Evolutionary conservation across 2,113 vertebrate species (phyloP).

Genomic region (Euleptes europaea): DNA sequence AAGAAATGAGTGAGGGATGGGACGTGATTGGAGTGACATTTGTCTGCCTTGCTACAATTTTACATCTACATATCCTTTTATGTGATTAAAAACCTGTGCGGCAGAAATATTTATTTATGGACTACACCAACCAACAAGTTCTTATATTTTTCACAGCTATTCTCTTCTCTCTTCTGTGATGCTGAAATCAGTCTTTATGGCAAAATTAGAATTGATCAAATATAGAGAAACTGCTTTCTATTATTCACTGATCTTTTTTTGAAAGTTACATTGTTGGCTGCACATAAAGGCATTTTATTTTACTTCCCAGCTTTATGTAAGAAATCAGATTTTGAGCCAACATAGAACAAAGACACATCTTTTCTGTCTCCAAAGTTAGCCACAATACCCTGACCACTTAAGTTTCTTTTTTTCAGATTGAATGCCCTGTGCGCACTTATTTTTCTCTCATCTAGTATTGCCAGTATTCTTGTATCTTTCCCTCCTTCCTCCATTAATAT

Average conservation of each 20-base stretch:
- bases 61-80: background rate
- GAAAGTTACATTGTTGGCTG: slow-evolving; percentile 26
- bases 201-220: slow-evolving; percentile 7
- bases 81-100: rapidly evolving
- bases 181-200: background rate
- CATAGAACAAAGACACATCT: background rate
- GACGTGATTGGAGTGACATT: background rate
- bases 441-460: background rate
- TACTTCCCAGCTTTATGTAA: slow-evolving; percentile 13
- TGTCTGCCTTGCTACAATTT: background rate
- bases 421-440: background rate
- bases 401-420: slow-evolving; percentile 19
- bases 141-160: background rate
- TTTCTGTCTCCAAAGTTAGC: background rate
- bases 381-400: background rate
- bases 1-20: background rate
- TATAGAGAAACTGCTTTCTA: slow-evolving; percentile 34
- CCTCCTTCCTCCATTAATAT: slow-evolving; percentile 18
- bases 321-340: background rate
- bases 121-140: background rate
- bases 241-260: slow-evolving; percentile 31
- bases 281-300: slow-evolving; percentile 28
- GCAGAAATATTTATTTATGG: slow-evolving; percentile 2
- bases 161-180: slow-evolving; percentile 2
- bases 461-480: background rate